Base-by-base conservation (phyloP, 1,140 invertebrate species). In the Pseudomyrmex gracilis region DNA sequence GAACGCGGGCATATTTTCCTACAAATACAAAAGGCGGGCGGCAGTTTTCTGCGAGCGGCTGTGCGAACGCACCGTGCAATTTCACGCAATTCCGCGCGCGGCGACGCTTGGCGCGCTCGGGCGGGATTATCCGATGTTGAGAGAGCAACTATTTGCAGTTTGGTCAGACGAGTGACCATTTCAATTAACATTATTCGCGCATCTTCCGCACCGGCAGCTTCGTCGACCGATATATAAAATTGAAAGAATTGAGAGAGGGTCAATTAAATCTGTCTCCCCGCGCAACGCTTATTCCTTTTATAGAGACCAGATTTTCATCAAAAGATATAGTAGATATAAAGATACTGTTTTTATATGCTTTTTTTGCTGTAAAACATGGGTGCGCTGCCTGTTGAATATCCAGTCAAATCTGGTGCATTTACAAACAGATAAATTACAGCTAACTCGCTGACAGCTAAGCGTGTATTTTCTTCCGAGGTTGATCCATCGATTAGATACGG, bases 131-230 rank as follows among this genome's bases (percentile, higher is more conserved):
- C 60, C 47, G 43, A 55, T 67, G 66, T 58, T 82, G 80, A 22
- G 17, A 43, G 47, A 67, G 67, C 70, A 87, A 84, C 66, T 86
- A 86, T 87, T 86, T 73, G 58, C 70, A 78, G 34, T 73, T 78
- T 74, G n/a, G 34, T 51, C 17, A 77, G 47, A 55, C 63, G 73
- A 83, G 49, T 45, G 80, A 86, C 45, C 55, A 74, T 77, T 84
- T 73, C 73, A 71, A 86, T 87, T 78, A 87, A 86, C 58, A 78
- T 86, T 87, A 84, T 84, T 86, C 85, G 85, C 77, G 53, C 67
- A 63, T 86, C 78, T 86, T 87, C 24, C 13, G 45, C 17, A 22
- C 34, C 68, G 74, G 20, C 15, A 58, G 53, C 43, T 57, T 2
- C 12, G 17, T 7, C 7, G 67, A 71, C 20, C 57, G 70, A 7